These are phyloP conservation scores for Ophiothrix spiculata DNA, from an alignment of 35 echinoderm and acorn worm species.

Conservation along the genomic window DNA sequence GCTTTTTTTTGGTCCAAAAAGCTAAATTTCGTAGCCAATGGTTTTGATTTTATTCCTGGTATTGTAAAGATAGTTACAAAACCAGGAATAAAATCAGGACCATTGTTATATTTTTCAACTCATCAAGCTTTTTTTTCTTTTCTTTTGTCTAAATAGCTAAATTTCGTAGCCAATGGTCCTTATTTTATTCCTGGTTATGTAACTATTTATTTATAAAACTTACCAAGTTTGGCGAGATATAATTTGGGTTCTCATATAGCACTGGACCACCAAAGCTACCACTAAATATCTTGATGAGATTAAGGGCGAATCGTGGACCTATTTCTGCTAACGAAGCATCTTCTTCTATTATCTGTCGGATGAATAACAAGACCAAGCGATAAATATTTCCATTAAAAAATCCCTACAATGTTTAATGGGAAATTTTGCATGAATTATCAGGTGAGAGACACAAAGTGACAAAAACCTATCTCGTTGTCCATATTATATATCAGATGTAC, in stretches of 20 bases:
- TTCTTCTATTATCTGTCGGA: constrained; percentile 96
- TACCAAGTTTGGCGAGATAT: constrained; percentile 87
- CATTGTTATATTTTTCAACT: background rate
- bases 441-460: no score
- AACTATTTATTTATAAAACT: background rate
- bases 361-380: no score
- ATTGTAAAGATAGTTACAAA: background rate
- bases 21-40: background rate
- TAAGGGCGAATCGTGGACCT: constrained; percentile 86
- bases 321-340: constrained; percentile 86
- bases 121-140: background rate
- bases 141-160: no score
- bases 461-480: no score
- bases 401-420: no score
- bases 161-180: background rate
- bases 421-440: no score
- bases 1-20: no score
- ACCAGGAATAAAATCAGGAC: background rate
- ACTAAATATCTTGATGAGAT: constrained; percentile 85
- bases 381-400: no score
- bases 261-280: constrained; percentile 87
- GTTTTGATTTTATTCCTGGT: background rate
- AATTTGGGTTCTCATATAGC: constrained; percentile 88
- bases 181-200: background rate
- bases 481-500: no score